Evolutionary conservation across 2,888 invertebrate species (phyloP), one percentile per base, ranked within the genome.

Genomic region (Junonia oenone): DNA sequence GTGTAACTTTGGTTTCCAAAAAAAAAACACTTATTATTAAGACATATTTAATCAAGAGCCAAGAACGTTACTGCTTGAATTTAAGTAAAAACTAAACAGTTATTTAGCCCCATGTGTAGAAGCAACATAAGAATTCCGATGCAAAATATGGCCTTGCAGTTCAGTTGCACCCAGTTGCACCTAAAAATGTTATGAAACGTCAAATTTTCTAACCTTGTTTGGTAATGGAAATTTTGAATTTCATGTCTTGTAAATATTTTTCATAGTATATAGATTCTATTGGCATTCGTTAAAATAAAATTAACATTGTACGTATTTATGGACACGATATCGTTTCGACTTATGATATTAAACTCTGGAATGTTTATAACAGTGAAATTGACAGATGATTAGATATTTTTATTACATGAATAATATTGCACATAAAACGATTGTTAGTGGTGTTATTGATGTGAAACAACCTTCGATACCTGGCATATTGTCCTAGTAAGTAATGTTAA

Each of bases 281-380:
- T 40, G 6, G 27, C 27, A 6, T 45, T 27, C 4, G 0, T 26
- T 26, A 2, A 45, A 26, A 4, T 15, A 38, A 11, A 19, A 19
- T 17, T 19, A 40, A 40, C 17, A 9, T 19, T 40, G 17, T n/a
- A 40, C 17, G 19, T 1, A 11, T 6, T 17, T 4, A 40, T 11
- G 38, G 11, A 19, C 11, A 40, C 11, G n/a, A n/a, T 19, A 19
- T n/a, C 8, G 5, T 19, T 19, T 19, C 0, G 9, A 47, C 5
- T 35, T 17, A 37, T 17, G 37, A 11, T 40, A 40, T 40, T 48
- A 55, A 57, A 58, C 53, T 55, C 60, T 59, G 63, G 58, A 63
- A 69, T 67, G 58, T 61, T 71, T 69, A 64, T 71, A 68, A 71
- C 67, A 68, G 38, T 60, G 56, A 66, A 45, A 68, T 69, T 77